phyloP scores from a whole-genome alignment of 2,113 vertebrate species.

The Trichomycterus rosablanca region DNA sequence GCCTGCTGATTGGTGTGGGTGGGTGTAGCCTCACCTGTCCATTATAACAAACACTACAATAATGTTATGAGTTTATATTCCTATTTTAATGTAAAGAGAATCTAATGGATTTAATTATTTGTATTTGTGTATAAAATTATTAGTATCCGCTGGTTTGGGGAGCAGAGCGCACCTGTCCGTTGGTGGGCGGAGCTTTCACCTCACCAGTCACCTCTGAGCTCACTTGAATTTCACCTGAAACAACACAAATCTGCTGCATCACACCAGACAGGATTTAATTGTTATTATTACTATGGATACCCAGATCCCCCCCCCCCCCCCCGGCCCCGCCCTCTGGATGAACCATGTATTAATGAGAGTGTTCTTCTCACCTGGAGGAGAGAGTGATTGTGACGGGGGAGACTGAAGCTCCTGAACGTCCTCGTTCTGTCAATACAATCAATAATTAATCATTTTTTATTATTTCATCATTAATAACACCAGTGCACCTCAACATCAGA shows the following conservation, averaged over 20 bases:
- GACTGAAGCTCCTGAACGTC: constrained; percentile 48
- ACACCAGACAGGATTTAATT: constrained; percentile 8
- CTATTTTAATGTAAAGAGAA: no score
- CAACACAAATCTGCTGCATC: constrained; percentile 28
- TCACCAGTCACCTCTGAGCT: constrained; percentile 31
- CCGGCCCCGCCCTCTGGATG: no score
- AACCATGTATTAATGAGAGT: constrained; percentile 8
- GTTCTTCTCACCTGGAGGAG: constrained; percentile 54
- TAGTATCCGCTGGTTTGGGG: neutral
- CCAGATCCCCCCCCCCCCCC: no score
- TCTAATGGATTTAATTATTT: no score
- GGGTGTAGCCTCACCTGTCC: constrained; percentile 46
- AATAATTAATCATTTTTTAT: constrained; percentile 1
- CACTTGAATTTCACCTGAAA: constrained; percentile 52
- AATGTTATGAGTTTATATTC: neutral
- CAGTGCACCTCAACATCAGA: no score
- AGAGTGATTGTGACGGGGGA: constrained; percentile 38
- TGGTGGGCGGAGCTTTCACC: constrained; percentile 5
- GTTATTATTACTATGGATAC: no score
- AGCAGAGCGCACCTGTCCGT: neutral
- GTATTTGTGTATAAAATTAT: neutral
- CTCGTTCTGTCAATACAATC: constrained; percentile 55
- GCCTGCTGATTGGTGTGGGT: constrained; percentile 30
- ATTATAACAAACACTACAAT: constrained; percentile 15
- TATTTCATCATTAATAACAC: no score